A percentile compares a stretch with the other conserved stretches of the same genome.
These are phyloP conservation scores for Vanacampus margaritifer DNA, from an alignment of 2,113 vertebrate genomes.

Conservation along the genomic window DNA sequence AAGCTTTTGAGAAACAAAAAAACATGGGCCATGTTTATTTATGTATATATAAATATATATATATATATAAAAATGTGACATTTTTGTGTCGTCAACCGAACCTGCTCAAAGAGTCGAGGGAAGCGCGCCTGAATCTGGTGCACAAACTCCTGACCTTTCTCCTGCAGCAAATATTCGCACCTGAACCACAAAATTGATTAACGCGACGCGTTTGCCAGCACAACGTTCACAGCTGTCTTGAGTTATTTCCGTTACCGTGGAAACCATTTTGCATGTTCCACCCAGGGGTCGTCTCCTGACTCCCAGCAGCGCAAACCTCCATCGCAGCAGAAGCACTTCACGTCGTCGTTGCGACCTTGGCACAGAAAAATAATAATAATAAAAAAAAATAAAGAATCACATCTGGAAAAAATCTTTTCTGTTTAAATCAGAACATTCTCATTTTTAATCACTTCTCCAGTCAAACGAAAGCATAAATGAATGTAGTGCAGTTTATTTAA, in stretches of 20 bases:
- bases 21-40: neutral
- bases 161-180: slow-evolving; percentile 90
- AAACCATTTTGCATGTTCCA: slow-evolving; percentile 98
- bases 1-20: slow-evolving; percentile 71
- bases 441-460: too few species aligned
- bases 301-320: slow-evolving; percentile 97
- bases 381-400: too few species aligned
- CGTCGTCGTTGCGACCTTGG: slow-evolving; percentile 90
- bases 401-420: too few species aligned
- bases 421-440: too few species aligned
- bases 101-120: slow-evolving; percentile 95
- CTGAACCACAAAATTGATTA: slow-evolving; percentile 55
- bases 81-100: slow-evolving; percentile 35
- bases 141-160: slow-evolving; percentile 91
- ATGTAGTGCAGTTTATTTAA: too few species aligned
- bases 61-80: neutral
- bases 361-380: neutral
- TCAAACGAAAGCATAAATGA: too few species aligned
- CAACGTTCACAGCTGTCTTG: neutral
- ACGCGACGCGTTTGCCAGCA: neutral
- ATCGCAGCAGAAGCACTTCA: slow-evolving; percentile 97
- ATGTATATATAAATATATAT: neutral
- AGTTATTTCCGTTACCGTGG: slow-evolving; percentile 77
- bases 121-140: slow-evolving; percentile 91
- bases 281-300: slow-evolving; percentile 95